Conservation (phyloP, 2,888 invertebrate genomes). For the Lypha dubia region DNA sequence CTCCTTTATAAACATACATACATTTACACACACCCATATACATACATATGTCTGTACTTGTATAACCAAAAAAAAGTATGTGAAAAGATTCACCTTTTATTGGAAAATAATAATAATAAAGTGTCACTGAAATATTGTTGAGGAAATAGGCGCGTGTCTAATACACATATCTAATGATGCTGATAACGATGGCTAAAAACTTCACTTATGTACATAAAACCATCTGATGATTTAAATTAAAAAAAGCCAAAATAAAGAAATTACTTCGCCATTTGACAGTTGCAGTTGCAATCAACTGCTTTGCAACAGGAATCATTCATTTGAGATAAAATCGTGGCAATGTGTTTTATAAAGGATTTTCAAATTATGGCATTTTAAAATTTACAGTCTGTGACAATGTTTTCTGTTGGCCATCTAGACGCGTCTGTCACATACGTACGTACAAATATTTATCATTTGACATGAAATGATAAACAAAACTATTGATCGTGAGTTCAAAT, state of each 20-base stretch:
- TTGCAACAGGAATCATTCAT: not conserved
- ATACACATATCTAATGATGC: conserved; percentile 65
- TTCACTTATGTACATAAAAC: too few relatives aligned
- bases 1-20: not conserved
- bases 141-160: conserved; percentile 70
- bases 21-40: too few relatives aligned
- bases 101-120: conserved; percentile 45
- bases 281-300: conserved; percentile 1
- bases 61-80: too few relatives aligned
- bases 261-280: not conserved
- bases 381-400: too few relatives aligned
- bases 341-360: not conserved
- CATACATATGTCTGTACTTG: too few relatives aligned
- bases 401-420: too few relatives aligned
- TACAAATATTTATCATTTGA: too few relatives aligned
- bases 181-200: conserved; percentile 53
- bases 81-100: conserved; percentile 59
- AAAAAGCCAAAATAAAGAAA: not conserved
- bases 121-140: conserved; percentile 59
- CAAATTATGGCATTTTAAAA: not conserved
- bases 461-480: too few relatives aligned
- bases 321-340: not conserved
- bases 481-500: too few relatives aligned
- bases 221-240: conserved; percentile 16
- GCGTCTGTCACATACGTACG: not conserved